A percentile compares a stretch with the other conserved stretches of the same genome.
phyloP scores from a whole-genome alignment of 2,113 vertebrate genomes.

The Egretta garzetta region DNA sequence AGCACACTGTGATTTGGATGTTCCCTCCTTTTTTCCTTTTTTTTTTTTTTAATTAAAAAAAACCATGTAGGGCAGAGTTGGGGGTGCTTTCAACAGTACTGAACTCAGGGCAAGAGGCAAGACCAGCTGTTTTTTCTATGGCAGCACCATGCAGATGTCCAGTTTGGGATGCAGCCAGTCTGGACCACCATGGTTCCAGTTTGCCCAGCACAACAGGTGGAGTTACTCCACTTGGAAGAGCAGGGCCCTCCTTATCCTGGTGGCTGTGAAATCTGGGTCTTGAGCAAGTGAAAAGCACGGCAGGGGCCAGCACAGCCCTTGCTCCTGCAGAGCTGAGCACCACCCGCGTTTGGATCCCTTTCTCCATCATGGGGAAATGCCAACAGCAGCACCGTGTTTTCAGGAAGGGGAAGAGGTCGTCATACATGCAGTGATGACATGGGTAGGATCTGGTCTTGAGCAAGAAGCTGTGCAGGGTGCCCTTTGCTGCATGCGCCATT shows the following conservation, averaged over 20 bases:
- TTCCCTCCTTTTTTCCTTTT: neutral
- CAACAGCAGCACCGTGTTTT: neutral
- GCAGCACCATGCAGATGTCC: neutral
- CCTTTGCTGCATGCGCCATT: neutral
- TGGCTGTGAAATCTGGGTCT: neutral
- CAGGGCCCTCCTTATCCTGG: neutral
- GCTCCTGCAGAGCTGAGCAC: neutral
- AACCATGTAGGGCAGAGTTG: neutral
- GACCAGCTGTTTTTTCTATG: neutral
- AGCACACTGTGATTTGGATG: neutral
- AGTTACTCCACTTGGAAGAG: neutral
- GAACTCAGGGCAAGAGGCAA: neutral
- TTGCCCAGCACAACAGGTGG: neutral
- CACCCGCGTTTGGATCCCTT: neutral
- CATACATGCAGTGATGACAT: neutral
- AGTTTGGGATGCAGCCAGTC: neutral
- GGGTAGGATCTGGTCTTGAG: neutral
- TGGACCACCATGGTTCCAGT: neutral
- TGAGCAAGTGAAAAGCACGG: neutral
- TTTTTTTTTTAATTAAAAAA: too few species aligned
- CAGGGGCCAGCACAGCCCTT: neutral
- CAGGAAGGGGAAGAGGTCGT: neutral
- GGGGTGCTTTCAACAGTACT: neutral
- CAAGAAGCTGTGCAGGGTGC: neutral
- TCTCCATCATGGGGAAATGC: neutral